These are phyloP conservation scores for Stigmatopora nigra DNA, from an alignment of 2,113 vertebrate genomes.

Conservation along the genomic window DNA sequence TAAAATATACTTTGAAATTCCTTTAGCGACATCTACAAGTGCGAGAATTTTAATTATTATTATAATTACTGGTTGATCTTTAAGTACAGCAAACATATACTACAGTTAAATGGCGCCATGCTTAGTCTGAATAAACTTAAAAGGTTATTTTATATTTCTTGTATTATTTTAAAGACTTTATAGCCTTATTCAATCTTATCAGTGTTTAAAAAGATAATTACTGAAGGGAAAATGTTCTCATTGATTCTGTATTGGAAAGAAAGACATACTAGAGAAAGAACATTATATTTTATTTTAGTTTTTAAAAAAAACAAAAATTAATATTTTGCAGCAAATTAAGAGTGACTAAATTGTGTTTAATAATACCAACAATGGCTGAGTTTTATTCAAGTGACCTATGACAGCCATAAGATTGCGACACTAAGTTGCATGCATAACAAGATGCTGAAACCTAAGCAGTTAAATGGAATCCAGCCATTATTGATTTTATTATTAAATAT, in stretches of 20 bases:
- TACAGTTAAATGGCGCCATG: too few relatives aligned
- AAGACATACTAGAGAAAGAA: not conserved
- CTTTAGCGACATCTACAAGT: not conserved
- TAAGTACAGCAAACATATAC: not conserved
- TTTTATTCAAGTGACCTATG: constrained; percentile 7
- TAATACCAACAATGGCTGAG: constrained; percentile 12
- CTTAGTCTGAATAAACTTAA: not conserved
- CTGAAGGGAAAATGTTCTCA: not conserved
- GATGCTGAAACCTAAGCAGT: constrained; percentile 14
- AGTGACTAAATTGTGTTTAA: not conserved
- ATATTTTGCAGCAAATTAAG: not conserved
- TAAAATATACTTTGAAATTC: not conserved
- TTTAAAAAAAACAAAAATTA: constrained; percentile 4
- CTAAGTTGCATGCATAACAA: constrained; percentile 9
- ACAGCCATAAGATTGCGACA: constrained; percentile 6
- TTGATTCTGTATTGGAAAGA: not conserved
- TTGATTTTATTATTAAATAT: not conserved
- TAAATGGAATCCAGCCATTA: constrained; percentile 10
- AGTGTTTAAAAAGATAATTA: not conserved
- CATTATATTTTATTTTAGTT: not conserved
- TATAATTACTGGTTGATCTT: not conserved
- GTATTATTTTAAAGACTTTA: not conserved
- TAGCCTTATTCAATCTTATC: not conserved
- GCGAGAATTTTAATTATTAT: not conserved
- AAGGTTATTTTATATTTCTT: too few relatives aligned